phyloP scores from a whole-genome alignment of 2,888 invertebrate genomes.

The Patella caerulea region DNA sequence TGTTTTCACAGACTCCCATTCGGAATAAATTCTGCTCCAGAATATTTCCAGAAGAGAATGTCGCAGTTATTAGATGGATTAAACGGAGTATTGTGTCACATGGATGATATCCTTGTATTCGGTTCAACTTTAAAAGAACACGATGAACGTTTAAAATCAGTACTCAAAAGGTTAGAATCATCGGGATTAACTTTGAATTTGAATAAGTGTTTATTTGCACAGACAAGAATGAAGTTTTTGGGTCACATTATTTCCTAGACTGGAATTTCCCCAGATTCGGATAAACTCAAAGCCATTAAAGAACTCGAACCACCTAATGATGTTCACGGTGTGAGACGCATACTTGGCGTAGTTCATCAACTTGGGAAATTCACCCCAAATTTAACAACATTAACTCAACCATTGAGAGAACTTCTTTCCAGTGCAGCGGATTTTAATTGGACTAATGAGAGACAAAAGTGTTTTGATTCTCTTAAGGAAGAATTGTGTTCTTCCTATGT shows the following conservation, averaged over 20 bases:
- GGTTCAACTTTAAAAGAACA: conserved; percentile 20
- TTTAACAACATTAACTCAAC: not conserved
- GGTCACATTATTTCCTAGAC: conserved; percentile 32
- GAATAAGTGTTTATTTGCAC: conserved; percentile 35
- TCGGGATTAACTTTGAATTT: conserved; percentile 31
- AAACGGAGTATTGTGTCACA: conserved; percentile 35
- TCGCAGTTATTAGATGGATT: conserved; percentile 41
- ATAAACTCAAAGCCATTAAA: not conserved
- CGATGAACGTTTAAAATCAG: conserved; percentile 22
- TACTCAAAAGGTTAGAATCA: conserved; percentile 15
- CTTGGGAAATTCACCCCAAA: not conserved
- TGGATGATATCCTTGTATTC: conserved; percentile 37
- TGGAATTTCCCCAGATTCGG: conserved; percentile 29
- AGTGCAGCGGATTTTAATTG: not conserved
- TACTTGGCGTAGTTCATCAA: not conserved
- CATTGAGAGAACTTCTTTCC: not conserved
- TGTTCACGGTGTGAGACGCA: not conserved
- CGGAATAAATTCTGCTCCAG: conserved; percentile 67
- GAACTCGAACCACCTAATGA: not conserved
- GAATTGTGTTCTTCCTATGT: not conserved
- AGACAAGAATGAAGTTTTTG: conserved; percentile 28
- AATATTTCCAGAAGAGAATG: conserved; percentile 69
- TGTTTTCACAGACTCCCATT: conserved; percentile 41
- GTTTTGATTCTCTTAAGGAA: not conserved
- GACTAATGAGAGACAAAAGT: not conserved